Evolutionary conservation across 2,113 vertebrate species (phyloP).

Genomic region (Thalassoma bifasciatum): DNA sequence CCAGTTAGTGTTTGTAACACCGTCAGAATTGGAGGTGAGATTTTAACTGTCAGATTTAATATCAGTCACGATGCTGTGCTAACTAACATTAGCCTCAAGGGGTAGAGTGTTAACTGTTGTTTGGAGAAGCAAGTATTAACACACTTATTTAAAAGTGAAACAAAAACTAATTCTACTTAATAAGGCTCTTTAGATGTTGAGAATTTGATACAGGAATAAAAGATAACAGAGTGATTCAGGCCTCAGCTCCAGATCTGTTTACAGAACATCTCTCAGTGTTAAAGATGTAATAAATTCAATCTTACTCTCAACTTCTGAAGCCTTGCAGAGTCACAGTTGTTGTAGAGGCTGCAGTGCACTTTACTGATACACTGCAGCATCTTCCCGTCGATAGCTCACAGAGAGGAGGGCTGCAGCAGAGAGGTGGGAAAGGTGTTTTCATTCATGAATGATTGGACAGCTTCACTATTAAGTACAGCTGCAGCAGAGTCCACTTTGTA

Average conservation of each 20-base stretch:
- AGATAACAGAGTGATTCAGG: neutral
- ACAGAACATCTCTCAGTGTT: neutral
- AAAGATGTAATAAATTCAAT: too few relatives aligned
- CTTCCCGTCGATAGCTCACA: neutral
- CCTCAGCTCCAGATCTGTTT: neutral
- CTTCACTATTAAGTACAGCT: neutral
- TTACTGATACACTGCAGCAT: neutral
- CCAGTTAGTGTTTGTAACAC: neutral
- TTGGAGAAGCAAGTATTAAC: neutral
- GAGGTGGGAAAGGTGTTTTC: neutral
- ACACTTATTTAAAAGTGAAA: neutral
- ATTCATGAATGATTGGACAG: neutral
- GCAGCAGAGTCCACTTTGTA: neutral
- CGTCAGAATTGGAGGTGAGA: neutral
- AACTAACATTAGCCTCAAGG: neutral
- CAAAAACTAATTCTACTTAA: neutral
- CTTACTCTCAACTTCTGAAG: too few relatives aligned
- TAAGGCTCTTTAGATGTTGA: neutral
- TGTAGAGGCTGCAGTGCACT: too few relatives aligned
- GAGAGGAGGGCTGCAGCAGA: neutral
- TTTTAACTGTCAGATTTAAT: neutral
- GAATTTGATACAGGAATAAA: neutral
- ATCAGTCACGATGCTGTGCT: neutral
- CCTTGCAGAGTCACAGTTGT: neutral
- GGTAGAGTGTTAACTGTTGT: neutral